A percentile compares a stretch with the other conserved stretches of the same genome.
phyloP scores from a whole-genome alignment of 2,888 invertebrate genomes.

The Diadegma fenestrale region DNA sequence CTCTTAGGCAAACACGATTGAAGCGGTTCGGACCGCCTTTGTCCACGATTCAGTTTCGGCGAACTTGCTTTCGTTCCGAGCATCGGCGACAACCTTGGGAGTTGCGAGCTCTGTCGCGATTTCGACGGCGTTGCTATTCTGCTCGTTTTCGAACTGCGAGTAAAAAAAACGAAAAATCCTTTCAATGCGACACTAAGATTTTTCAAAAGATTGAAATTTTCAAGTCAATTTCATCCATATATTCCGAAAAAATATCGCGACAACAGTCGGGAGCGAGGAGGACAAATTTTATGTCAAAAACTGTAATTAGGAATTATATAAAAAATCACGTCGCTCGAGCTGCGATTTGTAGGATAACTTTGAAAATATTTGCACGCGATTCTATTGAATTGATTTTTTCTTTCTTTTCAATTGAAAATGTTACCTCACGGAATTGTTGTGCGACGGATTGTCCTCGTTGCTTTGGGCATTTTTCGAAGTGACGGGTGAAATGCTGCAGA shows the following conservation, averaged over 20 bases:
- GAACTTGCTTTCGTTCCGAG: slow-evolving; percentile 48
- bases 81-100: slow-evolving; percentile 61
- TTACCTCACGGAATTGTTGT: slow-evolving; percentile 71
- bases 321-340: too few species aligned
- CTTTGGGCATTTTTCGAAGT: slow-evolving; percentile 68
- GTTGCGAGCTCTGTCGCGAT: slow-evolving; percentile 53
- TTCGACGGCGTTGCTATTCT: slow-evolving; percentile 59
- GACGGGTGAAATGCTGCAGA: slow-evolving; percentile 78
- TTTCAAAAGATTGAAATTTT: background rate
- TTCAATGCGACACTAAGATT: background rate
- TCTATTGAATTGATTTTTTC: background rate
- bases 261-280: too few species aligned
- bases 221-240: background rate
- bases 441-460: slow-evolving; percentile 33
- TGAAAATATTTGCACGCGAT: too few species aligned
- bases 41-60: slow-evolving; percentile 55
- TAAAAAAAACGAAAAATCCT: background rate
- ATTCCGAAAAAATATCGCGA: too few species aligned
- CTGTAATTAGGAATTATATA: too few species aligned
- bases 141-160: slow-evolving; percentile 37
- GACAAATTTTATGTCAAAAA: too few species aligned
- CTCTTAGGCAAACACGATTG: slow-evolving; percentile 70
- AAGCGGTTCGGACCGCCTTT: slow-evolving; percentile 60
- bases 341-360: too few species aligned
- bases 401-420: background rate